Percentiles rank a stretch among this genome's conserved stretches.
Conservation (phyloP, 2,797 vertebrate species). For the Sebastolobus alascanus region DNA sequence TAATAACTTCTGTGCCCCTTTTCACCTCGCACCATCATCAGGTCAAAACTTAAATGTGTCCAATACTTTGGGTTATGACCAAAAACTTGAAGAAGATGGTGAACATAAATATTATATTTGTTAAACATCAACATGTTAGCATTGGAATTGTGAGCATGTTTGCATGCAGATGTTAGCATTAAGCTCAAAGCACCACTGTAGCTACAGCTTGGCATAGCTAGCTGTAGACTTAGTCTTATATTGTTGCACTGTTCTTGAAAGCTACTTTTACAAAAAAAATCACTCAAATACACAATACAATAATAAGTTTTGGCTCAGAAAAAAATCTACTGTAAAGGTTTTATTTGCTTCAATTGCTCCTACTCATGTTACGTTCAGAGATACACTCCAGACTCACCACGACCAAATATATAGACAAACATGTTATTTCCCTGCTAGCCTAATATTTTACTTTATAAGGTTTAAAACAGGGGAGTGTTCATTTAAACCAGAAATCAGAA, state of each 20-base stretch:
- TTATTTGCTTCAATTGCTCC: constrained; percentile 1
- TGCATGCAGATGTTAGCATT: neutral
- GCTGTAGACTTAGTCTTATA: neutral
- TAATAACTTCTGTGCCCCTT: neutral
- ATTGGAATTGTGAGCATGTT: neutral
- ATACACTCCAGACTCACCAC: neutral
- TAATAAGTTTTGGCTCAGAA: neutral
- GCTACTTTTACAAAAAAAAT: neutral
- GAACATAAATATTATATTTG: neutral
- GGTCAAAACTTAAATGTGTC: neutral
- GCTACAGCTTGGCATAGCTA: too few species aligned
- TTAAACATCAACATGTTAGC: neutral
- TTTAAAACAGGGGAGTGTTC: neutral
- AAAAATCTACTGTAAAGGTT: neutral
- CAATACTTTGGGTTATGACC: neutral
- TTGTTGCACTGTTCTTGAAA: neutral
- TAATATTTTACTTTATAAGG: neutral
- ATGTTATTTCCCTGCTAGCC: neutral
- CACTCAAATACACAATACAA: neutral
- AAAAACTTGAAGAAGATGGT: neutral
- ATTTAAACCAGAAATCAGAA: constrained; percentile 11
- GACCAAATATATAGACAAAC: neutral
- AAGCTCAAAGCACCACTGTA: neutral
- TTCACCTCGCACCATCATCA: neutral
- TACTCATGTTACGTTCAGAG: neutral